phyloP scores from a whole-genome alignment of 2,113 vertebrate genomes.

The Struthio camelus region DNA sequence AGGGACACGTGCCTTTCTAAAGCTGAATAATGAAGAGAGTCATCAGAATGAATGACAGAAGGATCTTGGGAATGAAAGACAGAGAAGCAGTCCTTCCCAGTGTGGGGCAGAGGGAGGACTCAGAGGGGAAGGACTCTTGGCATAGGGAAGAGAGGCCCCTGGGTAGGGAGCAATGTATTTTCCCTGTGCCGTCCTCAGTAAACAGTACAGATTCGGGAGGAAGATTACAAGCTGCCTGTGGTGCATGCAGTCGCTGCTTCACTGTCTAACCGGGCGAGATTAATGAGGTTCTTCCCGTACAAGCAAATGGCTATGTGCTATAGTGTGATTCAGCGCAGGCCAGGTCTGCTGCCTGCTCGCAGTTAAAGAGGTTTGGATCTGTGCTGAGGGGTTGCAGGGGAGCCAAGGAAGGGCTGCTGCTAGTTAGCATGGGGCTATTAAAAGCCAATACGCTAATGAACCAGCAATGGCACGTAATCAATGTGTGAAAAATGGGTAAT shows the following conservation, averaged over 20 bases:
- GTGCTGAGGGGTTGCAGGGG: not conserved
- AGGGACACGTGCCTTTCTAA: not conserved
- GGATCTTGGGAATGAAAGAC: not conserved
- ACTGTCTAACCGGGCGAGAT: constrained; percentile 10
- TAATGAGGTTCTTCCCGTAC: constrained; percentile 51
- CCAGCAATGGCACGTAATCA: constrained; percentile 78
- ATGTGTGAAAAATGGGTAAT: constrained; percentile 82
- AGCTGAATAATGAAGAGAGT: not conserved
- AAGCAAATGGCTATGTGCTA: not conserved
- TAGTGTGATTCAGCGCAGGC: not conserved
- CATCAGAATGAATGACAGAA: not conserved
- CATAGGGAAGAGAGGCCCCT: not conserved
- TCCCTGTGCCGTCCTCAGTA: not conserved
- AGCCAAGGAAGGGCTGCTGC: not conserved
- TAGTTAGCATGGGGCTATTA: constrained; percentile 70
- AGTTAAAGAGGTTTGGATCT: constrained; percentile 35
- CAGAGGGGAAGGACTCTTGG: not conserved
- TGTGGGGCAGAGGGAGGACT: not conserved
- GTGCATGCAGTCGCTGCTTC: not conserved
- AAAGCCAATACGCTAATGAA: constrained; percentile 75
- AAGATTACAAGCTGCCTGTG: not conserved
- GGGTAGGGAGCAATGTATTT: not conserved
- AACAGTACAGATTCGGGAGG: constrained; percentile 16
- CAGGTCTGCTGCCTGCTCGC: not conserved
- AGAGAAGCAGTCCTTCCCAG: not conserved